Percentiles rank a stretch among this genome's conserved stretches.
Evolutionary conservation across 1,140 invertebrate species (phyloP).

Genomic region (Capitella teleta): DNA sequence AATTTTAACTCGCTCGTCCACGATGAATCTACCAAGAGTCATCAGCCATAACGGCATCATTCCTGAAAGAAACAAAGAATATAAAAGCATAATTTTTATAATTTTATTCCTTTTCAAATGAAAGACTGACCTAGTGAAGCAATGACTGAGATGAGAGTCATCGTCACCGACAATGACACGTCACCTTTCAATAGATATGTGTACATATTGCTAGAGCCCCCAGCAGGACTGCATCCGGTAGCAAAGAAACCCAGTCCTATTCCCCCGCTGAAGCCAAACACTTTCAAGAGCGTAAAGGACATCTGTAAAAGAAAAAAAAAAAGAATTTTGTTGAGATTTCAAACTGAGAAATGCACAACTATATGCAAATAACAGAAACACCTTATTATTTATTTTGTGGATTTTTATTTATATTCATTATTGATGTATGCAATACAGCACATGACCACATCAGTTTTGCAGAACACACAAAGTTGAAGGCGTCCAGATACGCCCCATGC

Average conservation of each 20-base stretch:
- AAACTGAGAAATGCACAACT: too few species aligned
- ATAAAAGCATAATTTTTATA: background rate
- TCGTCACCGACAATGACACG: slow-evolving; percentile 76
- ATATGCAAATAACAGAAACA: too few species aligned
- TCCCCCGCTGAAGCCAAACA: slow-evolving; percentile 9
- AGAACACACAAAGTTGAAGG: too few species aligned
- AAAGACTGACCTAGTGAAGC: slow-evolving; percentile 56
- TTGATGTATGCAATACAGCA: too few species aligned
- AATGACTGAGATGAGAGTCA: slow-evolving; percentile 83
- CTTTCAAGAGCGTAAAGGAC: slow-evolving; percentile 7
- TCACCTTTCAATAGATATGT: slow-evolving; percentile 77
- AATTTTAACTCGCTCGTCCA: slow-evolving; percentile 64
- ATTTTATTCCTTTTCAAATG: background rate
- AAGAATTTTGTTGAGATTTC: too few species aligned
- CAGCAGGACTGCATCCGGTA: slow-evolving; percentile 78
- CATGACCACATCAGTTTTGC: too few species aligned
- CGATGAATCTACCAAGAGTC: slow-evolving; percentile 63
- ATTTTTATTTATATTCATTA: too few species aligned
- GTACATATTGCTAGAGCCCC: slow-evolving; percentile 93
- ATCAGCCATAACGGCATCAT: slow-evolving; percentile 94
- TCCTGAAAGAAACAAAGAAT: slow-evolving; percentile 46
- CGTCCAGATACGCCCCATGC: too few species aligned
- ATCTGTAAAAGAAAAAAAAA: slow-evolving; percentile 4
- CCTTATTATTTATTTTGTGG: too few species aligned
- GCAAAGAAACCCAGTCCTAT: slow-evolving; percentile 70